These are phyloP conservation scores for Esox masquinongy DNA, from an alignment of 2,797 vertebrate genomes.

Conservation along the genomic window DNA sequence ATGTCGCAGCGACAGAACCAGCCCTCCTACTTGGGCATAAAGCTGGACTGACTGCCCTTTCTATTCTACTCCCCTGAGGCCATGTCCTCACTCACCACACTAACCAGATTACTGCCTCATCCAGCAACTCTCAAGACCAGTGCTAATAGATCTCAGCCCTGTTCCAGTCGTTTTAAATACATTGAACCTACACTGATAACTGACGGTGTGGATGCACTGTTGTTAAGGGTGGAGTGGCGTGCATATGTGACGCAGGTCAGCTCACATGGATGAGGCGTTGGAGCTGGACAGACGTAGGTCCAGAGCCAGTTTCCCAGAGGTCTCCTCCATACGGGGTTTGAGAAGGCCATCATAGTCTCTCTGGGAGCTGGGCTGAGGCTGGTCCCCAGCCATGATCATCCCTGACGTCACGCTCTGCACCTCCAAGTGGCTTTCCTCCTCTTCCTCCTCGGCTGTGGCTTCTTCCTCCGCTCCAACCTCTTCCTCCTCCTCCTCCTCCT, in stretches of 20 bases:
- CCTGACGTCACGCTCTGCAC: conserved; percentile 78
- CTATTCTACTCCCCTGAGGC: neutral
- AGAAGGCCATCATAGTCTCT: conserved; percentile 52
- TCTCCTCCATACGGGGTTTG: conserved; percentile 77
- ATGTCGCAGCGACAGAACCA: neutral
- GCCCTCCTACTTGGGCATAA: neutral
- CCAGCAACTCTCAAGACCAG: conserved; percentile 20
- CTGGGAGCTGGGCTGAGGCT: conserved; percentile 53
- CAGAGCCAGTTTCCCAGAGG: conserved; percentile 85
- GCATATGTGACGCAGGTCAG: conserved; percentile 13
- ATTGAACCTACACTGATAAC: conserved; percentile 6
- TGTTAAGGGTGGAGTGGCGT: neutral
- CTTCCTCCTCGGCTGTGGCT: conserved; percentile 57
- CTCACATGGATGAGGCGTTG: conserved; percentile 94
- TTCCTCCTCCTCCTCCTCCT: conserved; percentile 67
- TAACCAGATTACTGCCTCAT: conserved; percentile 34
- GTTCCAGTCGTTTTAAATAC: conserved; percentile 29
- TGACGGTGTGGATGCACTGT: neutral
- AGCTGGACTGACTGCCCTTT: neutral
- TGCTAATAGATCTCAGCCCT: conserved; percentile 11
- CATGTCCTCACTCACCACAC: neutral
- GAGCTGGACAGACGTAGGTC: conserved; percentile 92
- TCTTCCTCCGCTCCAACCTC: conserved; percentile 57
- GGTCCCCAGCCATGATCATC: conserved; percentile 83
- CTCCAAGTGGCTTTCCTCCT: conserved; percentile 80